Evolutionary conservation across 2,797 vertebrate species (phyloP).

Genomic region (Pachyuromys duprasi): DNA sequence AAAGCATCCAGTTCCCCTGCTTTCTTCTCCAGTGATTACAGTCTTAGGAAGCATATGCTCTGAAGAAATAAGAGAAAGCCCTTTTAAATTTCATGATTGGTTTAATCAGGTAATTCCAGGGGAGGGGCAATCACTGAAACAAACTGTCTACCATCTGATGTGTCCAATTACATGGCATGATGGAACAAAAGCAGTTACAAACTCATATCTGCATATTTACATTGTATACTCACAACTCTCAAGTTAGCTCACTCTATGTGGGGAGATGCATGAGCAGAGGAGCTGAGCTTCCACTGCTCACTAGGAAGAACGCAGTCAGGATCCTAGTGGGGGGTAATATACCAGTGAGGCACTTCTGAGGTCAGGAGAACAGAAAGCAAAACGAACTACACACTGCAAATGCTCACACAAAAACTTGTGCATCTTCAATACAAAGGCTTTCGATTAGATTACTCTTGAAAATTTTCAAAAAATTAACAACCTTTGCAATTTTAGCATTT

Average conservation of each 20-base stretch:
- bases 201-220: constrained; percentile 97
- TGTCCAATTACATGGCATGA: constrained; percentile 96
- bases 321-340: constrained; percentile 93
- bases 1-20: constrained; percentile 27
- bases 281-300: constrained; percentile 95
- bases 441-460: constrained; percentile 88
- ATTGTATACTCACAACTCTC: constrained; percentile 96
- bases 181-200: constrained; percentile 97
- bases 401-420: constrained; percentile 86
- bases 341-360: constrained; percentile 97
- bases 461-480: constrained; percentile 88
- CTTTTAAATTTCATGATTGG: constrained; percentile 86
- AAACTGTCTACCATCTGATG: constrained; percentile 96
- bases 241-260: constrained; percentile 92
- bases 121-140: constrained; percentile 89
- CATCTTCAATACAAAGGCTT: constrained; percentile 91
- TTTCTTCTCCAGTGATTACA: constrained; percentile 57
- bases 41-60: constrained; percentile 25
- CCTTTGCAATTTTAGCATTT: constrained; percentile 84
- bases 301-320: constrained; percentile 92
- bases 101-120: constrained; percentile 88
- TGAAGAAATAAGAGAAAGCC: constrained; percentile 82
- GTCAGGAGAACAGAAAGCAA: constrained; percentile 91
- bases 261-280: constrained; percentile 94
- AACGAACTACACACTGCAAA: constrained; percentile 89